Base-by-base conservation (phyloP, 2,888 invertebrate species). In the Nezara viridula region DNA sequence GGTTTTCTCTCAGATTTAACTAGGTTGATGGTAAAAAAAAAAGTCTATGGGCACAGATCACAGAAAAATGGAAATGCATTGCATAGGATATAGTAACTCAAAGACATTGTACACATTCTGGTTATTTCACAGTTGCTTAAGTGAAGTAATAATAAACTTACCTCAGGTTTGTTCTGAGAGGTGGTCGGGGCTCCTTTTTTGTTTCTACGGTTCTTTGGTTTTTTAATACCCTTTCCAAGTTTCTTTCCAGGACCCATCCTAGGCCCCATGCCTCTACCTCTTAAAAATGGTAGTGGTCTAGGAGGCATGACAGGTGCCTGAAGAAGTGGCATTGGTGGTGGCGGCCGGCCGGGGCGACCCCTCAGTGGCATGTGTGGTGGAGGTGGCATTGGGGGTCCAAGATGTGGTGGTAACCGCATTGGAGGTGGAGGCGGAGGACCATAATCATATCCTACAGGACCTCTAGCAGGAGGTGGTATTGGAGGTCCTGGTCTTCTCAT, bases 351-450 rank as follows among this genome's bases (percentile, higher is more conserved):
- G 86, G 88, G 47, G 16, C 81, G 89, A 86, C 37, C 90, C 89
- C 60, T 89, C 66, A 90, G 44, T 85, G 90, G 90, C 87, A 90
- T 85, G 40, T 81, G 88, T 16, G 60, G 60, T 7, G 85, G 87
- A 73, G 89, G 89, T 7, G 90, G 90, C 66, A 86, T 85, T 21
- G 89, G 90, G 10, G 86, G 90, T 19, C 90, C 91, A 90, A 87
- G 91, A 88, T 90, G 90, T 49, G 91, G 91, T 86, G 86, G 91
- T 50, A 90, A 90, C 19, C 89, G 90, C 50, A 90, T 88, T 55
- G 91, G 91, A 40, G 91, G 91, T n/a, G 90, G 90, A 91, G 73
- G 93, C 92, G 89, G 93, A 91, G 91, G 90, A 16, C 88, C 89
- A 86, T 88, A 89, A n/a, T 87, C 90, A 86, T 86, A 88, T 0